phyloP scores from a whole-genome alignment of 2,888 invertebrate genomes.

The Blomia tropicalis region DNA sequence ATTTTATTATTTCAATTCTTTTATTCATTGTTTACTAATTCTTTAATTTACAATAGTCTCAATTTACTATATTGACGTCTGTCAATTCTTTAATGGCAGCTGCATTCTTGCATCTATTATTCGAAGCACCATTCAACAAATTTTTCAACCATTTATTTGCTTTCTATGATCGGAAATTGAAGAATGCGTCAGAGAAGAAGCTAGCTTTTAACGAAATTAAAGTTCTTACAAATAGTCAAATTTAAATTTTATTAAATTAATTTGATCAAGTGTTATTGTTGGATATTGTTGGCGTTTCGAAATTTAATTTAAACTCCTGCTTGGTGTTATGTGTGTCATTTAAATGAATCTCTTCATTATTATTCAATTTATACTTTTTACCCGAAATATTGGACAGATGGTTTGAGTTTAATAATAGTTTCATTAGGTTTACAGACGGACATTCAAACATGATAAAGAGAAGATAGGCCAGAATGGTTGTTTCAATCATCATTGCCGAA shows the following conservation, averaged over 20 bases:
- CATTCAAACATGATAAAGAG: not conserved
- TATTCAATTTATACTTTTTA: too few species aligned
- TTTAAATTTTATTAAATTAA: too few species aligned
- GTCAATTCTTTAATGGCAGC: slow-evolving; percentile 1
- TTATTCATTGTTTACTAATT: not conserved
- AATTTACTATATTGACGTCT: not conserved
- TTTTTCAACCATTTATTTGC: not conserved
- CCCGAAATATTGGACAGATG: not conserved
- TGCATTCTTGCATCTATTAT: not conserved
- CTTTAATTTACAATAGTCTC: not conserved
- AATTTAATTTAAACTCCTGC: too few species aligned
- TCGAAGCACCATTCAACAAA: slow-evolving; percentile 3
- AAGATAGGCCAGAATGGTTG: not conserved
- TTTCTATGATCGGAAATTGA: not conserved
- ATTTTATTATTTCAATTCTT: not conserved
- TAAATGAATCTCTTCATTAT: too few species aligned
- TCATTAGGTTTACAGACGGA: slow-evolving; percentile 2
- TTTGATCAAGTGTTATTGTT: too few species aligned
- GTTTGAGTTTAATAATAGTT: not conserved
- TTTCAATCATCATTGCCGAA: not conserved
- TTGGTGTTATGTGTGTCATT: too few species aligned
- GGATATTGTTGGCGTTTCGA: too few species aligned
- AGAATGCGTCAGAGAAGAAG: too few species aligned
- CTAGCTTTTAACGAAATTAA: too few species aligned
- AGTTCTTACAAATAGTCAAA: too few species aligned